Evolutionary conservation across 2,888 invertebrate genomes (phyloP), one percentile per base, ranked within the genome.

Genomic region (Drosophila birchii): DNA sequence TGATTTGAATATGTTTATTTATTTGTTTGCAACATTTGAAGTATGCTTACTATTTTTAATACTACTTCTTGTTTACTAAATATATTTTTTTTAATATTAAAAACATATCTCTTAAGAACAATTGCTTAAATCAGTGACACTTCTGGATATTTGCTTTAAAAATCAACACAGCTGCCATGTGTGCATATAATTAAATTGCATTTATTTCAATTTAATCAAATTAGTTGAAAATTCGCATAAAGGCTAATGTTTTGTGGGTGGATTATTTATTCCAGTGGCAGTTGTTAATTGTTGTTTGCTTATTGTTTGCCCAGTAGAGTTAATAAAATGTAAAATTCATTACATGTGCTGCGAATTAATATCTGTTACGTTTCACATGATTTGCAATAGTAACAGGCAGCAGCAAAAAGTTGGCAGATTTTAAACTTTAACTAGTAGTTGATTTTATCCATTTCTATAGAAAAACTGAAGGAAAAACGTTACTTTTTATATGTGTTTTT

Each of bases 181-280:
- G 26, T 26, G 49, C 58, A 38, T 38, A 38, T 58, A 58, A 49
- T 38, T 38, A 58, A 58, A 58, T 49, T 38, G 36, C 26, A 36
- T 38, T 58, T 58, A 49, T 49, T 36, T 26, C 18, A 26, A 49
- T 29, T 18, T 49, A 58, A 58, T 58, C 18, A 49, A 58, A 58
- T 58, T 57, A 18, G 26, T 2, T 26, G 11, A 18, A 34, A 36
- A 5, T 34, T 51, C 1, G 5, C 5, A n/a, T 34, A 20, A 14
- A 29, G 14, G 26, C 1, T 11, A 26, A 49, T 49, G 7, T 14
- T 47, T 26, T 6, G 57, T 8, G 18, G 43, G 20, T 5, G 16
- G 34, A 8, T 11, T n/a, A 16, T 45, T 26, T 5, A 45, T n/a
- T n/a, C 47, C 2, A n/a, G 3, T n/a, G 18, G 32, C 32, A 32